Conservation (phyloP, 1,140 invertebrate genomes). For the Bombus difficillimus region DNA sequence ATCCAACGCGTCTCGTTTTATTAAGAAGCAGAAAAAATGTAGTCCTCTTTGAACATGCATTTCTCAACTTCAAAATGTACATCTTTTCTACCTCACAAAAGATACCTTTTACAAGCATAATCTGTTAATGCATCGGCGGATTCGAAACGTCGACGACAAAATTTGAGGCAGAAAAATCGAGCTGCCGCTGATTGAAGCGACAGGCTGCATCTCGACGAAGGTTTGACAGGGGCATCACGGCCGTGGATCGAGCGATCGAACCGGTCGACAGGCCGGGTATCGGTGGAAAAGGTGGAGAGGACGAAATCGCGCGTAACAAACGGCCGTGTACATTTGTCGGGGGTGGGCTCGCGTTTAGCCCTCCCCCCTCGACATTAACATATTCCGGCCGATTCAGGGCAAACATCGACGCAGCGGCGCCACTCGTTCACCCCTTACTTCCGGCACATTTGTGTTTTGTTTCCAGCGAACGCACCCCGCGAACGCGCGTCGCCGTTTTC, state of each 20-base stretch:
- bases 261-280: background rate
- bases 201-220: slow-evolving; percentile 11
- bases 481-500: slow-evolving; percentile 50
- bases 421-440: slow-evolving; percentile 76
- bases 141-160: background rate
- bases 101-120: background rate
- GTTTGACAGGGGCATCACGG: background rate
- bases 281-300: slow-evolving; percentile 52
- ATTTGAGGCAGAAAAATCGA: background rate
- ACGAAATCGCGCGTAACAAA: slow-evolving; percentile 64
- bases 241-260: slow-evolving; percentile 43
- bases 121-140: background rate
- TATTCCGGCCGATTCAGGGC: slow-evolving; percentile 66
- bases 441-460: slow-evolving; percentile 78
- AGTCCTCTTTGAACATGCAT: background rate
- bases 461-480: slow-evolving; percentile 66
- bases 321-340: slow-evolving; percentile 56
- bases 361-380: slow-evolving; percentile 66
- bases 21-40: background rate
- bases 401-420: slow-evolving; percentile 75
- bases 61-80: background rate
- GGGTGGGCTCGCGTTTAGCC: slow-evolving; percentile 49
- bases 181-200: background rate
- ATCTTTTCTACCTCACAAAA: background rate
- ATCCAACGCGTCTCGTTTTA: too few species aligned